Evolutionary conservation across 2,888 invertebrate species (phyloP).

Genomic region (Cistogaster globosa): DNA sequence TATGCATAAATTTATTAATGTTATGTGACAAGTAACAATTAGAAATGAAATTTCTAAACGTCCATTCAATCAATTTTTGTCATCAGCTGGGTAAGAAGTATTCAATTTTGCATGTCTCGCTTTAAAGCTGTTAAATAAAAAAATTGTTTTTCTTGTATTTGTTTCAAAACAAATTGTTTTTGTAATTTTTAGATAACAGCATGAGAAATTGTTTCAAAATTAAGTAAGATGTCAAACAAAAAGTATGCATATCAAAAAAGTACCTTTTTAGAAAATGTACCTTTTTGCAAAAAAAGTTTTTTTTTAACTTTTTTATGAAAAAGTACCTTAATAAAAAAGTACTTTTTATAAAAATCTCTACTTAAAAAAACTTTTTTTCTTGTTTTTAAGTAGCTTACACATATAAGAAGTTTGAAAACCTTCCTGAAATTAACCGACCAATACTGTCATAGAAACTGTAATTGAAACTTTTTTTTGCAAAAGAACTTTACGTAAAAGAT

Average conservation of each 20-base stretch:
- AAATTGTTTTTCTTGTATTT: constrained; percentile 31
- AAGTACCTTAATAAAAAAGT: background rate
- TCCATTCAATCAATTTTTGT: constrained; percentile 44
- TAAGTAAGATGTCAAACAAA: background rate
- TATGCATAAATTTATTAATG: background rate
- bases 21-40: constrained; percentile 10
- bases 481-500: no score
- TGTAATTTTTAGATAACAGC: constrained; percentile 40
- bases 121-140: constrained; percentile 1
- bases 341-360: no score
- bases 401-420: no score
- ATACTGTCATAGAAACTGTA: no score
- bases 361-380: no score
- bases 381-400: no score
- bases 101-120: constrained; percentile 55
- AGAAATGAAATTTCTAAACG: constrained; percentile 39
- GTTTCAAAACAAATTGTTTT: background rate
- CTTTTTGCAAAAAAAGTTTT: no score
- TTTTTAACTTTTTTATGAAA: no score
- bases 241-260: background rate
- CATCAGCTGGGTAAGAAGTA: constrained; percentile 58
- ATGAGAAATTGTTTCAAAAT: constrained; percentile 34
- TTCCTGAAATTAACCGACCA: no score
- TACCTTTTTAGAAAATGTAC: background rate
- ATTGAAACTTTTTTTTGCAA: no score